phyloP scores from a whole-genome alignment of 2,113 vertebrate species.

The Alligator sinensis region DNA sequence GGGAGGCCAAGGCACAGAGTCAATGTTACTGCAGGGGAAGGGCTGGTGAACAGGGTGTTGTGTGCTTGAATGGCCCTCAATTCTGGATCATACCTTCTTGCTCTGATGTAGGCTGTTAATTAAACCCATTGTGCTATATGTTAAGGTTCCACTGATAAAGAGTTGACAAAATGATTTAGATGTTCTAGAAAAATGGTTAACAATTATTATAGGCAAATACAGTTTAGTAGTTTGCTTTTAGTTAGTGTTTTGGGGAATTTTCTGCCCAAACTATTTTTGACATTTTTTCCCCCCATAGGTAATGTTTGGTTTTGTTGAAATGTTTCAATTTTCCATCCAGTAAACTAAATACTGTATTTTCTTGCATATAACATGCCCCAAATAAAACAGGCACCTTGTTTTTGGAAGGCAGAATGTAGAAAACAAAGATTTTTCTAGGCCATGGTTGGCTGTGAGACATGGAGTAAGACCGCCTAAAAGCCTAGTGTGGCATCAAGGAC shows the following conservation, averaged over 20 bases:
- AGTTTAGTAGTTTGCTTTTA: neutral
- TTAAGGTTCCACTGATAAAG: neutral
- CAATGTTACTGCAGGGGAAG: neutral
- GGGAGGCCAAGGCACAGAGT: neutral
- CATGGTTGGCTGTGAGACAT: no score
- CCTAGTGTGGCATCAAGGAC: no score
- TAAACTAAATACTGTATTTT: no score
- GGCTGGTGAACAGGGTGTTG: neutral
- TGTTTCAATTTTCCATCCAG: neutral
- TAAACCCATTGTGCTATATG: neutral
- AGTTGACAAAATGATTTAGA: neutral
- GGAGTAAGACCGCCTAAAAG: no score
- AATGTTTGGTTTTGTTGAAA: neutral
- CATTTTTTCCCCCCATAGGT: neutral
- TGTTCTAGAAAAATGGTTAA: neutral
- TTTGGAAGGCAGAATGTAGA: no score
- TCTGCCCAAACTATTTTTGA: neutral
- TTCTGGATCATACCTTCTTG: neutral
- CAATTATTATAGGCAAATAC: neutral
- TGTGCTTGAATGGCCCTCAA: neutral
- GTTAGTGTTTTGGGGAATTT: neutral
- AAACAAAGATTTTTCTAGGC: no score
- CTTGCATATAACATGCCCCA: no score
- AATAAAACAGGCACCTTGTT: no score
- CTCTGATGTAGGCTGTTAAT: fast-evolving